A percentile compares a stretch with the other conserved stretches of the same genome.
Conservation (phyloP, 1,140 invertebrate genomes). For the Eueides isabella region DNA sequence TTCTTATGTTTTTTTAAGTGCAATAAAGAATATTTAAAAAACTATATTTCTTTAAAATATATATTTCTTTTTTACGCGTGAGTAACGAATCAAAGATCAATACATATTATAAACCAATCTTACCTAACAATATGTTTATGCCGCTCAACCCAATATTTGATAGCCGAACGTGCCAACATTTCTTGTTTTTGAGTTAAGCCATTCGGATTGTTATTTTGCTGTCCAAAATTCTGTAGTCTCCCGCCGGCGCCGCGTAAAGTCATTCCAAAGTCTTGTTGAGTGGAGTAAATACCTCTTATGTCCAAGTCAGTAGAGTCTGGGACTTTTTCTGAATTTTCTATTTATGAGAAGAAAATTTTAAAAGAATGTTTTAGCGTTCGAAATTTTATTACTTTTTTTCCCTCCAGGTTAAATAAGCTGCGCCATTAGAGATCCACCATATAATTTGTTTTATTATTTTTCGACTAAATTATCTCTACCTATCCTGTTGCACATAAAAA, state of each 20-base stretch:
- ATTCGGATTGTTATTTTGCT: constrained; percentile 85
- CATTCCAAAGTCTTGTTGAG: constrained; percentile 88
- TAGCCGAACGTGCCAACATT: constrained; percentile 90
- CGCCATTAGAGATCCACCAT: too few species aligned
- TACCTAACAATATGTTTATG: constrained; percentile 93
- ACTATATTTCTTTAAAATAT: too few species aligned
- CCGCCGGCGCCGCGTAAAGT: constrained; percentile 86
- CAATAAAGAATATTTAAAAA: too few species aligned
- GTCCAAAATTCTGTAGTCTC: constrained; percentile 84
- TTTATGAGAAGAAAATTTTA: not conserved
- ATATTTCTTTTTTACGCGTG: too few species aligned
- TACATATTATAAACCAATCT: constrained; percentile 34
- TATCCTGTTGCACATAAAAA: too few species aligned
- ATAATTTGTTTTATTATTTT: too few species aligned
- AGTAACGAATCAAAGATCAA: too few species aligned
- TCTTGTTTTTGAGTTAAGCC: constrained; percentile 91
- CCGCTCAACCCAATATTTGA: constrained; percentile 93
- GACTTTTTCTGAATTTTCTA: constrained; percentile 79
- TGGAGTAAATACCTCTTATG: constrained; percentile 88
- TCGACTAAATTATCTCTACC: too few species aligned
- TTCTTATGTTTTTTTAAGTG: too few species aligned
- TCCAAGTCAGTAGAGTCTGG: constrained; percentile 83
- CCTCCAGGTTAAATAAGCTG: too few species aligned
- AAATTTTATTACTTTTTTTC: too few species aligned
- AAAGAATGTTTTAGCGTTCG: not conserved